Base-by-base conservation (phyloP, 1,140 invertebrate species). In the Zaprionus tsacasi region DNA sequence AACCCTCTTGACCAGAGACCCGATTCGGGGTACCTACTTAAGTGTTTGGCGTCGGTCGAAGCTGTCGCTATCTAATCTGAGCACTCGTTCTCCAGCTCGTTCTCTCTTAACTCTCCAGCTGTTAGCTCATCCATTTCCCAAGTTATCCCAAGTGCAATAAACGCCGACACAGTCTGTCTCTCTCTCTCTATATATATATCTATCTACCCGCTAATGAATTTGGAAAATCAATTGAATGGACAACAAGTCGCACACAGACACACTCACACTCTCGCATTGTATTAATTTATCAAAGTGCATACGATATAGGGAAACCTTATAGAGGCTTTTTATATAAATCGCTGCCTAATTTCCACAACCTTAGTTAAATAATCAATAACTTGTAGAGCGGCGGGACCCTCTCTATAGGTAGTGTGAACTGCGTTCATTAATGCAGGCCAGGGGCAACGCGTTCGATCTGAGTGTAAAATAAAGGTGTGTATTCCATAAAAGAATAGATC, bases 381-480 rank as follows among this genome's bases (percentile, higher is more conserved):
- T 81, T 73, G 13, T 6, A 30, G 27, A 30, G 25, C 13, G n/a
- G 64, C 12, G 1, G 21, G 1, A 21, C 40, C n/a, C 17, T 13
- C 21, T 33, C 33, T 45, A 56, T 73, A 63, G 45, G 70, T 77
- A 82, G 85, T 89, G 85, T 89, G 85, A 89, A 89, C 65, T 81
- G 50, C 43, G 78, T 75, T 89, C 85, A 89, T 89, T 89, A 90
- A 83, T 88, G 74, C 70, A 48, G 52, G 52, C 60, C 56, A 56
- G 45, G 15, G 45, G 21, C 38, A 12, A 68, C 15, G n/a, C 27
- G 27, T 55, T 33, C 65, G 27, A 61, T 33, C 65, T 43, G 12
- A 65, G 83, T 89, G 85, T 90, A 89, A 89, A 89, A 89, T 89
- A 55, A 79, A 89, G 85, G 85, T 89, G 85, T 89, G 85, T 88